Evolutionary conservation across 1,140 invertebrate species (phyloP).

Genomic region (Drosophila bocki): DNA sequence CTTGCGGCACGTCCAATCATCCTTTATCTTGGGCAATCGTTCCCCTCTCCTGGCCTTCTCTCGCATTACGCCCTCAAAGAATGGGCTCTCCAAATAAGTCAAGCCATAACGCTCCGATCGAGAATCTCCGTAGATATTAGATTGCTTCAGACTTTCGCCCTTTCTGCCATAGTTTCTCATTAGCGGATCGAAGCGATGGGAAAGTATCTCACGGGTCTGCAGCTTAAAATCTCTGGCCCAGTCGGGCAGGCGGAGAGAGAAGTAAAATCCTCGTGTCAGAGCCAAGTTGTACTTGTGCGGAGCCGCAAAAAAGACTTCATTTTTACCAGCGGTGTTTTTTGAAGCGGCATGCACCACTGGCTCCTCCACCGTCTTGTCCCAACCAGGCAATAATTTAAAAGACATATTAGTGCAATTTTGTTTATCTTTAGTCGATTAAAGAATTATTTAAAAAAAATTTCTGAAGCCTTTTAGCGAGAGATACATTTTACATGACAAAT

Average conservation of each 20-base stretch:
- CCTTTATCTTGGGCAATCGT: slow-evolving; percentile 61
- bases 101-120: slow-evolving; percentile 13
- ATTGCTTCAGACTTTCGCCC: background rate
- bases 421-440: background rate
- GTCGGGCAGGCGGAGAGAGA: slow-evolving; percentile 53
- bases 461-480: background rate
- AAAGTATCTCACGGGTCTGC: slow-evolving; percentile 35
- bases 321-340: background rate
- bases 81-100: slow-evolving; percentile 11
- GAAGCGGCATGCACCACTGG: background rate
- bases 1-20: slow-evolving; percentile 65
- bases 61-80: slow-evolving; percentile 15
- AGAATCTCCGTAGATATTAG: background rate
- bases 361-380: slow-evolving; percentile 5
- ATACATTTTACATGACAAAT: slow-evolving; percentile 4
- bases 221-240: slow-evolving; percentile 47
- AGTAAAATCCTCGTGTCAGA: slow-evolving; percentile 45
- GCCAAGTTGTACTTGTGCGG: slow-evolving; percentile 27
- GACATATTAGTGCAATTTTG: slow-evolving; percentile 19
- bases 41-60: background rate
- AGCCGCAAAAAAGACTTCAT: slow-evolving; percentile 9
- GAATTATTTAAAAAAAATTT: background rate
- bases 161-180: background rate
- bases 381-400: slow-evolving; percentile 18
- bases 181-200: background rate